Conservation (phyloP, 2,888 invertebrate species). For the Rutpela maculata region DNA sequence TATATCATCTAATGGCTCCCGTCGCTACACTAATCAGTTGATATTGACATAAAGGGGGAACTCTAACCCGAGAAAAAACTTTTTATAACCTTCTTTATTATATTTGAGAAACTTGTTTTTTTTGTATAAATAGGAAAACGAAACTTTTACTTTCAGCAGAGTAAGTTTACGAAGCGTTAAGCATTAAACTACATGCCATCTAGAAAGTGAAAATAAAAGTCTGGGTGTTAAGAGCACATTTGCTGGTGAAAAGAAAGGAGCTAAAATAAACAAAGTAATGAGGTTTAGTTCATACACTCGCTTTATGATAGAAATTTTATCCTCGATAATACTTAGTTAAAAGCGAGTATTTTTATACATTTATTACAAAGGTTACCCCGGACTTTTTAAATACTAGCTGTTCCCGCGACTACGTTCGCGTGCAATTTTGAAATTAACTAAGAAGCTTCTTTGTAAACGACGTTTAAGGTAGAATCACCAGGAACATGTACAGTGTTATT, state of each 20-base stretch:
- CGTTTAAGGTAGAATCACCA: too few species aligned
- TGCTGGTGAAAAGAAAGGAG: not conserved
- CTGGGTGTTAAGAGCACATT: not conserved
- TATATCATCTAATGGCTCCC: not conserved
- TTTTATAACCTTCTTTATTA: not conserved
- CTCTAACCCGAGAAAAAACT: not conserved
- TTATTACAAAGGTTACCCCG: not conserved
- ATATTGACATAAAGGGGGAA: not conserved
- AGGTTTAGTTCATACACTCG: not conserved
- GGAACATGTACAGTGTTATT: too few species aligned
- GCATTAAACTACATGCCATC: not conserved
- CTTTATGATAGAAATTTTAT: not conserved
- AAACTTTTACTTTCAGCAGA: not conserved
- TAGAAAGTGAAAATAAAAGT: slow-evolving; percentile 7
- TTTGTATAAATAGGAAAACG: not conserved
- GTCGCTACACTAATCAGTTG: not conserved
- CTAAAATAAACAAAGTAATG: not conserved
- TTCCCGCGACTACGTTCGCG: too few species aligned
- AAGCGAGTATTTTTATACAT: not conserved
- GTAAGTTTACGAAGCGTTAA: not conserved
- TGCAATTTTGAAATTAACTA: too few species aligned
- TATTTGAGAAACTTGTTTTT: not conserved
- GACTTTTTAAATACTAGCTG: too few species aligned
- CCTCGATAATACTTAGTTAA: not conserved
- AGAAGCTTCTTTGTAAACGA: too few species aligned